phyloP scores from a whole-genome alignment of 2,888 invertebrate genomes.

The Sussaba pulchella region DNA sequence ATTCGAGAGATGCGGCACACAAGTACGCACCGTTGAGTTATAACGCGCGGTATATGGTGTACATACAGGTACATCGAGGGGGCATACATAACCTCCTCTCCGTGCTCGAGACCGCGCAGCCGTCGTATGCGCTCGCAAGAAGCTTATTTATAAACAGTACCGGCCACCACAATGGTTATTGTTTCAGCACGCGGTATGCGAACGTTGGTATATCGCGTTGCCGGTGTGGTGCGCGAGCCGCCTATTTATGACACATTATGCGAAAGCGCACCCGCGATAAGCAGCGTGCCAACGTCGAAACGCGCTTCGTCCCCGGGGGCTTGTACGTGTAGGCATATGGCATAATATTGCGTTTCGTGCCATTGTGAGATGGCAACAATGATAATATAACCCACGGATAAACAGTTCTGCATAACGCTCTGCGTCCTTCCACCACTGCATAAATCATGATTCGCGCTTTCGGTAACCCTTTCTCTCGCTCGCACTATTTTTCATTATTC shows the following conservation, averaged over 20 bases:
- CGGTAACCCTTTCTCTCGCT: conserved; percentile 35
- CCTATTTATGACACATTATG: conserved; percentile 85
- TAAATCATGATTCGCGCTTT: conserved; percentile 76
- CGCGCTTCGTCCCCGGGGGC: conserved; percentile 40
- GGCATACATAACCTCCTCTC: conserved; percentile 33
- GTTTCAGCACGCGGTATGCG: conserved; percentile 81
- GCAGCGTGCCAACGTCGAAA: conserved; percentile 68
- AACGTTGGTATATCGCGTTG: conserved; percentile 62
- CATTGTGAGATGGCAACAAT: conserved; percentile 82
- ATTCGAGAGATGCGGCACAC: conserved; percentile 20
- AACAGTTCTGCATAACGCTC: conserved; percentile 63
- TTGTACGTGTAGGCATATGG: conserved; percentile 35
- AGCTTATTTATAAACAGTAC: conserved; percentile 82
- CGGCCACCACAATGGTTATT: conserved; percentile 83
- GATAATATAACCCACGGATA: conserved; percentile 73
- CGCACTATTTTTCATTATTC: conserved; percentile 46
- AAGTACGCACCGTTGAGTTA: conserved; percentile 19
- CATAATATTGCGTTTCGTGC: conserved; percentile 78
- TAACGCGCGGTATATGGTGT: conserved; percentile 35
- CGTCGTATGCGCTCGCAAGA: conserved; percentile 57
- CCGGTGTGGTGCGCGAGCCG: conserved; percentile 71
- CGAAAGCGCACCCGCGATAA: conserved; percentile 83
- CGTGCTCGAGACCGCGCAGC: conserved; percentile 39
- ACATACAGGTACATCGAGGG: conserved; percentile 41
- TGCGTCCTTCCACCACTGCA: conserved; percentile 75